These are phyloP conservation scores for Cheilosia grossa DNA, from an alignment of 2,888 invertebrate genomes.

Conservation along the genomic window DNA sequence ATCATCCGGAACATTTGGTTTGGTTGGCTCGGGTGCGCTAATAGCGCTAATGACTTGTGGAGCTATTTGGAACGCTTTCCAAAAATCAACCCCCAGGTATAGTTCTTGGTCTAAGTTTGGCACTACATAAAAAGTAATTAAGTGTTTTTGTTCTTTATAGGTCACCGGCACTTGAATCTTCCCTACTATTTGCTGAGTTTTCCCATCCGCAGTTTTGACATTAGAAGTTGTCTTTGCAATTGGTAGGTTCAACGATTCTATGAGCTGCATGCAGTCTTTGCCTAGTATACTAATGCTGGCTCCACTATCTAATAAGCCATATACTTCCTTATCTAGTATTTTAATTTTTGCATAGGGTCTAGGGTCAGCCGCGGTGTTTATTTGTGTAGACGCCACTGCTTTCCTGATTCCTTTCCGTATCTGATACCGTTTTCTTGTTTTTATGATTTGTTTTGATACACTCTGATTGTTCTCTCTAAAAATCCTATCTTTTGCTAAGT, in stretches of 20 bases:
- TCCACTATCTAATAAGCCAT: no score
- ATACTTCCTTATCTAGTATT: background rate
- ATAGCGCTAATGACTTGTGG: no score
- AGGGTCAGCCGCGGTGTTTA: no score
- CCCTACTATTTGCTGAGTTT: background rate
- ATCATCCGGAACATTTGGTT: background rate
- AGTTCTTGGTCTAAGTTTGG: background rate
- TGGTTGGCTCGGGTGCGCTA: no score
- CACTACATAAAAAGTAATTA: background rate
- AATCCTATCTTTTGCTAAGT: background rate
- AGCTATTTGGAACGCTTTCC: background rate
- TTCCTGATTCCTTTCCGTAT: background rate
- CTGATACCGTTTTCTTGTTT: background rate
- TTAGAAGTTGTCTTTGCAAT: background rate
- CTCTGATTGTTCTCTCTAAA: background rate
- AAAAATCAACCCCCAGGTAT: constrained; percentile 1
- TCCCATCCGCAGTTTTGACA: no score
- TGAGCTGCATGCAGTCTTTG: background rate
- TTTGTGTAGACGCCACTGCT: no score
- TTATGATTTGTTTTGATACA: background rate
- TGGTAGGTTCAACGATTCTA: background rate
- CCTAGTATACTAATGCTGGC: background rate
- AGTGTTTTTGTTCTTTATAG: background rate
- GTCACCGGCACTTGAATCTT: background rate
- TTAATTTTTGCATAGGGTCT: background rate